Percentiles rank a stretch among this genome's conserved stretches.
phyloP scores from a whole-genome alignment of 1,140 invertebrate genomes.

The Plodia interpunctella region DNA sequence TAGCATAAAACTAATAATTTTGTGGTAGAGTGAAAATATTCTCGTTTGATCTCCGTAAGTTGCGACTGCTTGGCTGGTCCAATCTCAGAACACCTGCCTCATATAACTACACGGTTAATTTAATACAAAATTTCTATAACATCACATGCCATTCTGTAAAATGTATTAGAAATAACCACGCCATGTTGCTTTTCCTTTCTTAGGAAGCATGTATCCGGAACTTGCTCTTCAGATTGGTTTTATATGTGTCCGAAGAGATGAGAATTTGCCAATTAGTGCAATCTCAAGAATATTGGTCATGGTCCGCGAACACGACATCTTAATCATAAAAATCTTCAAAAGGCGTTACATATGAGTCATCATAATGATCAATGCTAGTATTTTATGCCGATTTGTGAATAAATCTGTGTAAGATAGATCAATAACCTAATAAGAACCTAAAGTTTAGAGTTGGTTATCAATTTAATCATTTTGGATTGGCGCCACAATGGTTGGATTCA shows the following conservation, averaged over 20 bases:
- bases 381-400: slow-evolving; percentile 7
- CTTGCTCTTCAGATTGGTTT: slow-evolving; percentile 52
- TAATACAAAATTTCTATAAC: background rate
- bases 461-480: background rate
- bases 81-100: background rate
- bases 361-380: background rate
- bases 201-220: slow-evolving; percentile 33
- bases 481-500: background rate
- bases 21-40: background rate
- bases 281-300: slow-evolving; percentile 45
- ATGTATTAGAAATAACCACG: slow-evolving; percentile 23
- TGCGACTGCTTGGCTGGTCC: background rate
- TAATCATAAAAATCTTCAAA: background rate
- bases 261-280: slow-evolving; percentile 54
- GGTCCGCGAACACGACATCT: slow-evolving; percentile 53
- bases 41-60: background rate
- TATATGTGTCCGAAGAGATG: slow-evolving; percentile 36
- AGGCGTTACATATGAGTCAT: slow-evolving; percentile 6
- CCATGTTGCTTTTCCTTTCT: slow-evolving; percentile 29
- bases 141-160: background rate
- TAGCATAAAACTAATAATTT: slow-evolving; percentile 24
- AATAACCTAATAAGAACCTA: slow-evolving; percentile 6
- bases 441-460: slow-evolving; percentile 1
- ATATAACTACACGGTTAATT: background rate
- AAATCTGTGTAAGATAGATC: slow-evolving; percentile 1